These are phyloP conservation scores for Triplophysa tibetana DNA, from an alignment of 2,113 vertebrate genomes.

Conservation along the genomic window DNA sequence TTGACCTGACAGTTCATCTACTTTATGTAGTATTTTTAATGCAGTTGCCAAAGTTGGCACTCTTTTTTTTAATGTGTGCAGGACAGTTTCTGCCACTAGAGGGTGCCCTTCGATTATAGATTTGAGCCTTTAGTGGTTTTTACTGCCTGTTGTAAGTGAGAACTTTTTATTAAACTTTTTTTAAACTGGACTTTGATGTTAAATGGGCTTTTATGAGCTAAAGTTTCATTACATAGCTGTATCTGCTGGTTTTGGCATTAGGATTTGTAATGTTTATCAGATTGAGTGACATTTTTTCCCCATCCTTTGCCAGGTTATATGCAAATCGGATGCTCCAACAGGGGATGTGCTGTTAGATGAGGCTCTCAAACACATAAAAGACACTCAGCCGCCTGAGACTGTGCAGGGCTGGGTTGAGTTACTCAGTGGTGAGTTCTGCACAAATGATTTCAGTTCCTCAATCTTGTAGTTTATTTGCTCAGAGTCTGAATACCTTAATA, in stretches of 20 bases:
- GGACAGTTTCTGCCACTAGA: conserved; percentile 25
- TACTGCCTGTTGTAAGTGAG: conserved; percentile 13
- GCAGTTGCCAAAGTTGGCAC: background rate
- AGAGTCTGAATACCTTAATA: background rate
- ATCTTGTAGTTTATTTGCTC: background rate
- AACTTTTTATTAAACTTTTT: background rate
- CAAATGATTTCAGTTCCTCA: background rate
- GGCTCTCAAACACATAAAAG: conserved; percentile 95
- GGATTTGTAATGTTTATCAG: background rate
- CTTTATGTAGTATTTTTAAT: too few relatives aligned
- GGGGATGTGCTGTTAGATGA: conserved; percentile 95
- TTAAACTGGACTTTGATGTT: background rate
- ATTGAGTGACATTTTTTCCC: background rate
- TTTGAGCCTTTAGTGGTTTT: background rate
- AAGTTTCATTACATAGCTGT: conserved; percentile 1
- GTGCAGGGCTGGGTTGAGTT: conserved; percentile 98
- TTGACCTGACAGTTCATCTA: too few relatives aligned
- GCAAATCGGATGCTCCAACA: conserved; percentile 94
- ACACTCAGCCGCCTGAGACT: conserved; percentile 92
- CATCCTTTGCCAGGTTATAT: conserved; percentile 80
- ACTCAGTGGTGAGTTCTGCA: conserved; percentile 86
- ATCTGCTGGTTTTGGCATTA: background rate
- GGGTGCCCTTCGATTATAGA: conserved; percentile 22
- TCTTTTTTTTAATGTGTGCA: background rate
- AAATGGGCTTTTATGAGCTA: background rate